Conservation (phyloP, 2,888 invertebrate species). For the Folsomia candida region DNA sequence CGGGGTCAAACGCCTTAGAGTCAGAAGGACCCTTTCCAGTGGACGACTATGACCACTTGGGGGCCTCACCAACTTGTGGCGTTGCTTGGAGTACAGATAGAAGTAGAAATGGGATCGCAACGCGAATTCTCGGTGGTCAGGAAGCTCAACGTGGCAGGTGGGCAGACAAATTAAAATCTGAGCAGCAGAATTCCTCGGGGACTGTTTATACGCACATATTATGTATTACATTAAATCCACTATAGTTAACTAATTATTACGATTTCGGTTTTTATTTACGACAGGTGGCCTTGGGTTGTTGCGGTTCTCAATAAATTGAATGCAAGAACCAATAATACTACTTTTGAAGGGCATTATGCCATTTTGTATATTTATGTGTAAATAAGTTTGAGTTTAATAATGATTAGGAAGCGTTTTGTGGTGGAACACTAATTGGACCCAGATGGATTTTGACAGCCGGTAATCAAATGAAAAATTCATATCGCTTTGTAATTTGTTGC, state of each 20-base stretch:
- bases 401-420: conserved; percentile 89
- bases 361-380: too few species aligned
- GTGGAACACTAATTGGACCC: conserved; percentile 77
- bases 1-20: too few species aligned
- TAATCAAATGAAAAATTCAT: background rate
- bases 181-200: too few species aligned
- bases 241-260: too few species aligned
- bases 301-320: conserved; percentile 80
- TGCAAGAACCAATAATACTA: too few species aligned
- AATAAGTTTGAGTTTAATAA: background rate
- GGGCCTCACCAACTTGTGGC: conserved; percentile 41
- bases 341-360: too few species aligned
- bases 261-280: too few species aligned
- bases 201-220: too few species aligned
- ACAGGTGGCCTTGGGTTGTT: conserved; percentile 86
- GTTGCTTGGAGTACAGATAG: conserved; percentile 38
- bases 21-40: conserved; percentile 32
- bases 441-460: conserved; percentile 73
- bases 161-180: too few species aligned
- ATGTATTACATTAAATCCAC: too few species aligned
- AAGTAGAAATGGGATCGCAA: conserved; percentile 50
- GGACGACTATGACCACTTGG: conserved; percentile 1
- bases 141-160: conserved; percentile 77
- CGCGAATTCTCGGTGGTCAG: conserved; percentile 82
- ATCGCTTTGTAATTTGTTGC: background rate